Conservation (phyloP, 2,113 vertebrate genomes). For the Trichechus manatus region DNA sequence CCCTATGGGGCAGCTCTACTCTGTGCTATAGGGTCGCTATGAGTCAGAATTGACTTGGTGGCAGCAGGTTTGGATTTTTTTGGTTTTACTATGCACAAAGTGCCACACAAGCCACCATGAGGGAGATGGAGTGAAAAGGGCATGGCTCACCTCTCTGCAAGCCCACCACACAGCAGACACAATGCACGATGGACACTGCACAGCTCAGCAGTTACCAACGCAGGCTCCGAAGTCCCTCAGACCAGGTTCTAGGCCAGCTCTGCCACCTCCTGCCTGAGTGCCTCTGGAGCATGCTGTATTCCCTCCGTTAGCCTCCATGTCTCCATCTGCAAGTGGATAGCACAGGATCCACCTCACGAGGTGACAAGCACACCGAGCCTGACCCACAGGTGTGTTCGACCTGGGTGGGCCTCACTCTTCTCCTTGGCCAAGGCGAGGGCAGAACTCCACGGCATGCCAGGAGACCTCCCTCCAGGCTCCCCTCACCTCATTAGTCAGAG, state of each 20-base stretch:
- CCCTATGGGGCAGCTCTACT: too few relatives aligned
- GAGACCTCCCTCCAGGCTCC: conserved; percentile 19
- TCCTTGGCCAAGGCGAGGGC: neutral
- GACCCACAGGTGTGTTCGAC: neutral
- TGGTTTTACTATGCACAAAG: neutral
- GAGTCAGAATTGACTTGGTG: neutral
- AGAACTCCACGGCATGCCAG: neutral
- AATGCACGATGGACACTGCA: accelerated
- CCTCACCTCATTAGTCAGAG: conserved; percentile 38
- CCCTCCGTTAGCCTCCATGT: neutral
- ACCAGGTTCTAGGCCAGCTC: neutral
- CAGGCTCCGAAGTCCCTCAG: neutral
- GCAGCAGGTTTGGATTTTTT: neutral
- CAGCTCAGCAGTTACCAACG: neutral
- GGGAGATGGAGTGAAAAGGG: neutral
- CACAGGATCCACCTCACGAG: neutral
- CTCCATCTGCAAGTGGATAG: neutral
- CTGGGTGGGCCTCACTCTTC: neutral
- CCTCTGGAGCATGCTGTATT: neutral
- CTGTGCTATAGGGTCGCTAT: neutral
- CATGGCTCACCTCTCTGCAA: too few relatives aligned
- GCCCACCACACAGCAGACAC: neutral
- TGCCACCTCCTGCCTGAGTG: neutral
- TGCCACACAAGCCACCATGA: neutral
- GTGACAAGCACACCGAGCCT: neutral